Evolutionary conservation across 2,113 vertebrate species (phyloP), one percentile per base, ranked within the genome.

Genomic region (Trichechus manatus): DNA sequence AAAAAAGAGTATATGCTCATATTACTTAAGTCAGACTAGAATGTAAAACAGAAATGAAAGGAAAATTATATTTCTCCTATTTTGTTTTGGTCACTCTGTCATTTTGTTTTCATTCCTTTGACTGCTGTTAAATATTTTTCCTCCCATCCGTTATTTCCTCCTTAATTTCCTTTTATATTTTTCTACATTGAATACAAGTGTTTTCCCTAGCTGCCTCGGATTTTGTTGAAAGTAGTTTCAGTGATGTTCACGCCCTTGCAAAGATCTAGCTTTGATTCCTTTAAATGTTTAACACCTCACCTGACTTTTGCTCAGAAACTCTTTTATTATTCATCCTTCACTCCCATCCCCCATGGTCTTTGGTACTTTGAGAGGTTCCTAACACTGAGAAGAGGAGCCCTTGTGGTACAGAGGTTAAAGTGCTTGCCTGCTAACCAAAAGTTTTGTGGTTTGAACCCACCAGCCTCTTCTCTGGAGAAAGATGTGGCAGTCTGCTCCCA

Each of bases 1-100:
- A 9, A 53, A 25, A 56, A 61, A 70, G 36, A 39, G 6, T 53
- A 44, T 47, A 61, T 8, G 15, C 3, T 91, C 31, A 33, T 7
- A 33, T 82, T 61, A 74, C 22, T 93, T 9, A 90, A 88, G 23
- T 81, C 42, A 84, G 29, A 31, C 15, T 91, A 1, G 53, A 84
- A 47, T 85, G 61, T 42, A 85, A 93, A 97, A 85, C 64, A 96
- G 42, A 91, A 95, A 86, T 31, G 77, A 75, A 66, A 92, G 9
- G 9, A 78, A 92, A 80, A 33, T 50, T 91, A 39, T 86, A 33
- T 87, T 93, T 94, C 50, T 93, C 53, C 47, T 56, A 9, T 39
- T 91, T 77, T 39, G n/a, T 86, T 95, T 91, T 74, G 56, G 39
- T 50, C 47, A 61, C 4, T 77, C 33, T 66, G 50, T 90, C 29